Conservation (phyloP, 2,113 vertebrate genomes). For the Rhinichthys klamathensis region DNA sequence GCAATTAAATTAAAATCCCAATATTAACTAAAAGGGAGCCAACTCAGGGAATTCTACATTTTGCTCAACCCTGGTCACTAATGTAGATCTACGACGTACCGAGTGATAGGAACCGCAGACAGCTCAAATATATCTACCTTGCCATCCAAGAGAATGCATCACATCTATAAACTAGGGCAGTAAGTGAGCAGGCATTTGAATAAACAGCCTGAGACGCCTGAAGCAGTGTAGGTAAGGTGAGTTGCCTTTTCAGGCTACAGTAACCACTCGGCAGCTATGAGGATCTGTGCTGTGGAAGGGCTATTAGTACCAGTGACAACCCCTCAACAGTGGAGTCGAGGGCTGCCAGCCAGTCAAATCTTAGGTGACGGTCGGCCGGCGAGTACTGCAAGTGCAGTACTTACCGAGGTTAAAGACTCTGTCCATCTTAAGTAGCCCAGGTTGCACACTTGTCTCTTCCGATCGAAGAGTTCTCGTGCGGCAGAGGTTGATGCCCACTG, state of each 20-base stretch:
- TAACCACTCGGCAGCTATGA: slow-evolving; percentile 17
- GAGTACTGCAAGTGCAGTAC: slow-evolving; percentile 59
- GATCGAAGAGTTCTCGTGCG: slow-evolving; percentile 55
- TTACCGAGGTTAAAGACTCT: slow-evolving; percentile 76
- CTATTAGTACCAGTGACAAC: slow-evolving; percentile 48
- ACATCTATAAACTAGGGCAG: slow-evolving; percentile 19
- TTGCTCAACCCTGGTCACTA: neutral
- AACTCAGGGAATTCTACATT: neutral
- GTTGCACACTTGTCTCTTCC: slow-evolving; percentile 68
- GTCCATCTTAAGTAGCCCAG: slow-evolving; percentile 65
- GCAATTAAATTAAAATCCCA: neutral
- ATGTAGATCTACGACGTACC: neutral
- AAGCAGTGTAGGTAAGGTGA: slow-evolving; percentile 42
- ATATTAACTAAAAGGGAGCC: neutral
- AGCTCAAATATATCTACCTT: slow-evolving; percentile 1
- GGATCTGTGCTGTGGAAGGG: slow-evolving; percentile 27
- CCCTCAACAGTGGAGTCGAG: slow-evolving; percentile 50
- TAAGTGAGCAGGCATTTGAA: slow-evolving; percentile 38
- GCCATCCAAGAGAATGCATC: slow-evolving; percentile 32
- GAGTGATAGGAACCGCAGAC: neutral
- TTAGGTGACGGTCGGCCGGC: slow-evolving; percentile 58
- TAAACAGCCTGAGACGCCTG: slow-evolving; percentile 31
- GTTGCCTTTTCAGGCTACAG: slow-evolving; percentile 22
- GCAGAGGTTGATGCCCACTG: slow-evolving; percentile 53
- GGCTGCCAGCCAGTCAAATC: slow-evolving; percentile 65